Conservation (phyloP, 1,140 invertebrate genomes). For the Polypedilum vanderplanki region DNA sequence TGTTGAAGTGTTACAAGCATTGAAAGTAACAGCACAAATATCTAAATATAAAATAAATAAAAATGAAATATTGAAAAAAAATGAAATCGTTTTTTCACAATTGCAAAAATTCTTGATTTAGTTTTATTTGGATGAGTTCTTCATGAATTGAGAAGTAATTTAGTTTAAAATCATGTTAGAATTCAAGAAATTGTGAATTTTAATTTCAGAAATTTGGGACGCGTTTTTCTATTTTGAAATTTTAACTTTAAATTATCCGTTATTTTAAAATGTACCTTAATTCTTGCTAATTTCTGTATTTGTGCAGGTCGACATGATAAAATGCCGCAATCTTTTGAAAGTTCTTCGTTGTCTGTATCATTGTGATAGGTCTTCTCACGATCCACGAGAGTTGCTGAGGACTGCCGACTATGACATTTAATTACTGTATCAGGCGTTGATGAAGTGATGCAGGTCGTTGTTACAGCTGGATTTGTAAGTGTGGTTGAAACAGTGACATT, state of each 20-base stretch:
- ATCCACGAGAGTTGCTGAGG: slow-evolving; percentile 61
- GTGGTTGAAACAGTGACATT: background rate
- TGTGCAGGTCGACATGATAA: slow-evolving; percentile 69
- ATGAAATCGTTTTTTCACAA: too few relatives aligned
- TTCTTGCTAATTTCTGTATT: slow-evolving; percentile 75
- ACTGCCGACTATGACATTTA: slow-evolving; percentile 71
- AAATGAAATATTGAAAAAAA: too few relatives aligned
- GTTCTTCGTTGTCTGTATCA: slow-evolving; percentile 38
- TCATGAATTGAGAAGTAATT: too few relatives aligned
- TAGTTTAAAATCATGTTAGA: too few relatives aligned
- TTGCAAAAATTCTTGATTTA: too few relatives aligned
- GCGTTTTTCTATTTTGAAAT: too few relatives aligned
- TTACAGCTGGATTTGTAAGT: slow-evolving; percentile 20
- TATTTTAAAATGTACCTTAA: slow-evolving; percentile 54
- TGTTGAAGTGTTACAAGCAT: slow-evolving; percentile 86
- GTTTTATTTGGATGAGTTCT: too few relatives aligned
- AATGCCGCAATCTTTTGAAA: slow-evolving; percentile 71
- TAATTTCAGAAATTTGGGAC: too few relatives aligned
- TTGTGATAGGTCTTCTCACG: slow-evolving; percentile 41
- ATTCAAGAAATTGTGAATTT: too few relatives aligned
- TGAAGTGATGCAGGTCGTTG: background rate
- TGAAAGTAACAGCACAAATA: slow-evolving; percentile 87
- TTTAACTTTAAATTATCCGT: too few relatives aligned
- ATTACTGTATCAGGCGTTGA: slow-evolving; percentile 49
- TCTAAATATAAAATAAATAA: slow-evolving; percentile 46